Conservation (phyloP, 2,113 vertebrate species). For the Kryptolebias marmoratus region DNA sequence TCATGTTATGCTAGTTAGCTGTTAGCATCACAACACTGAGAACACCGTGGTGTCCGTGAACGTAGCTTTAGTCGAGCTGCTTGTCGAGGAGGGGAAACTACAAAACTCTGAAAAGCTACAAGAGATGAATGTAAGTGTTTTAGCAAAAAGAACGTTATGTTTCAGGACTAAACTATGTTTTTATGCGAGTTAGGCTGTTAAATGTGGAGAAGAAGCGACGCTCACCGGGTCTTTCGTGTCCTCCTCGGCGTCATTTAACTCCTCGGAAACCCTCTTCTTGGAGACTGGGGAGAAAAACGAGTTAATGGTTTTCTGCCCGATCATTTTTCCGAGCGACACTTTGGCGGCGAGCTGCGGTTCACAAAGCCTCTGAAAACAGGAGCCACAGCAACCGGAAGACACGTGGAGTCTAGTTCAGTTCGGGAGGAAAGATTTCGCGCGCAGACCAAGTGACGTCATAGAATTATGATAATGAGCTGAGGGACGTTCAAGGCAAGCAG, state of each 20-base stretch:
- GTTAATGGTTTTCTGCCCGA: constrained; percentile 90
- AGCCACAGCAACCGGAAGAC: fast-evolving
- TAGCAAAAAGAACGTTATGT: not conserved
- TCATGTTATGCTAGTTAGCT: not conserved
- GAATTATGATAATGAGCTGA: constrained; percentile 47
- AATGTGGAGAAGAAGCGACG: not conserved
- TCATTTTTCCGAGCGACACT: constrained; percentile 79
- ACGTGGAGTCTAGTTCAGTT: not conserved
- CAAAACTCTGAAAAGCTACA: not conserved
- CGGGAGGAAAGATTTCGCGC: constrained; percentile 36
- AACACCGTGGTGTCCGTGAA: constrained; percentile 44
- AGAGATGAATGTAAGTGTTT: not conserved
- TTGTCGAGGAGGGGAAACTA: constrained; percentile 5
- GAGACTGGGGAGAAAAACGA: constrained; percentile 82
- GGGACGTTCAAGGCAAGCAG: constrained; percentile 42
- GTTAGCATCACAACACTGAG: not conserved
- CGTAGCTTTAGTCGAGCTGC: constrained; percentile 7
- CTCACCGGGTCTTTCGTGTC: constrained; percentile 64
- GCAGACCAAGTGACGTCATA: constrained; percentile 41
- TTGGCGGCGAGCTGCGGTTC: not conserved
- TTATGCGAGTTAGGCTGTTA: too few relatives aligned
- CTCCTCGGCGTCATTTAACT: constrained; percentile 52
- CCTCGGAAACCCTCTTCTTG: constrained; percentile 78
- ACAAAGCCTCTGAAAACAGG: fast-evolving
- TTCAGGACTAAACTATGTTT: not conserved